phyloP scores from a whole-genome alignment of 1,140 invertebrate genomes.

The Idris sp. region DNA sequence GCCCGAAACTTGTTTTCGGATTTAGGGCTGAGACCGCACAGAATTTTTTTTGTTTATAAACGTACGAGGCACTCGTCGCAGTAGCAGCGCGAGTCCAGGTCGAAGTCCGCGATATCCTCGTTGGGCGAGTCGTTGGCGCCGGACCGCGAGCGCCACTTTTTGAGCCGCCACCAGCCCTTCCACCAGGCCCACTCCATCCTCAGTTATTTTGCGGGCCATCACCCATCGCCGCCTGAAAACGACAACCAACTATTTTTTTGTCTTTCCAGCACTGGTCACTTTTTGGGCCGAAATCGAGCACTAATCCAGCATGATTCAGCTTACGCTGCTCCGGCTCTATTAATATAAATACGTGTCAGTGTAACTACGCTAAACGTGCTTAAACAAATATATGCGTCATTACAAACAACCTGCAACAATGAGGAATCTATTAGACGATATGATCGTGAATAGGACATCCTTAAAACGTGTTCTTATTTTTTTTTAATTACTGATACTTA shows the following conservation, averaged over 20 bases:
- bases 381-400: constrained; percentile 43
- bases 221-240: constrained; percentile 49
- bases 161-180: constrained; percentile 87
- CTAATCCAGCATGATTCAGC: too few relatives aligned
- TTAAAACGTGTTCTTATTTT: too few relatives aligned
- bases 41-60: constrained; percentile 39
- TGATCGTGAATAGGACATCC: too few relatives aligned
- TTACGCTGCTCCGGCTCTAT: constrained; percentile 58
- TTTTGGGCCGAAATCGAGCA: too few relatives aligned
- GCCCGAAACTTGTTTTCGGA: too few relatives aligned
- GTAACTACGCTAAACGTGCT: constrained; percentile 55
- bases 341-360: constrained; percentile 57
- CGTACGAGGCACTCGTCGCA: constrained; percentile 84
- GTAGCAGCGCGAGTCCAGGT: constrained; percentile 82
- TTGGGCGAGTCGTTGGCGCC: constrained; percentile 62
- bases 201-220: constrained; percentile 32
- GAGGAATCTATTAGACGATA: too few relatives aligned
- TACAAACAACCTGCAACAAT: constrained; percentile 54
- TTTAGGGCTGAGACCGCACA: too few relatives aligned
- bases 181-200: constrained; percentile 86
- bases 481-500: too few relatives aligned
- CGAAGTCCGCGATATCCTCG: constrained; percentile 76
- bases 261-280: too few relatives aligned
- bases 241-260: too few relatives aligned
- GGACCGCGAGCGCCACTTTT: constrained; percentile 82